Evolutionary conservation across 1,140 invertebrate genomes (phyloP), one percentile per base, ranked within the genome.

Genomic region (Tetramorium alpestre): DNA sequence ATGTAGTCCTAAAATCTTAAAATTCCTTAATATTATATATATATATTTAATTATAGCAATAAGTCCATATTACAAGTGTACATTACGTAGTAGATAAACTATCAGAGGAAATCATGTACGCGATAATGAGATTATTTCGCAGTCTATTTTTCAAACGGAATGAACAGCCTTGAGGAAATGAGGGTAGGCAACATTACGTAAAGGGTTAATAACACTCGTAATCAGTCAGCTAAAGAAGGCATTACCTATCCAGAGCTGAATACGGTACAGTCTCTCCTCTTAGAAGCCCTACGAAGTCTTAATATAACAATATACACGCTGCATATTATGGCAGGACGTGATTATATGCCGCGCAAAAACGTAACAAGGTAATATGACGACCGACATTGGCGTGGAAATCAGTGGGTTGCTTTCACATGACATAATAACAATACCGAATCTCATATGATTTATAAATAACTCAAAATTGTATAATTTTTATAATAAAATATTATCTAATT

Each of bases 321-420:
- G 90, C 88, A 92, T 92, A 93, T 91, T 90, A 91, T 86, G 91
- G 85, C 90, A 80, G 87, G 87, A 89, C 89, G 92, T 93, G 92
- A 93, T 93, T 93, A 92, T 92, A 90, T 86, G 87, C 88, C 89
- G 87, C 69, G 89, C 92, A 93, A 93, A 94, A 93, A 94, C 91
- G 91, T 93, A 94, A 93, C 90, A 92, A 93, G 89, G 90, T 92
- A 93, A 92, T 91, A 92, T 87, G 85, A 78, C 41, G 49, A 86
- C 49, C 51, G 51, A 44, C 88, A 89, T 80, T 80, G 86, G 88
- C 75, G 87, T 86, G 77, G 86, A 77, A 56, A 77, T 60, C 72
- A 54, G 67, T 78, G 87, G 70, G 56, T 67, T 67, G 49, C 49
- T 65, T 49, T 60, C n/a, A 33, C 7, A 13, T 10, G 47, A 54